phyloP scores from a whole-genome alignment of 1,140 invertebrate species.

The Drosophila sproati region DNA sequence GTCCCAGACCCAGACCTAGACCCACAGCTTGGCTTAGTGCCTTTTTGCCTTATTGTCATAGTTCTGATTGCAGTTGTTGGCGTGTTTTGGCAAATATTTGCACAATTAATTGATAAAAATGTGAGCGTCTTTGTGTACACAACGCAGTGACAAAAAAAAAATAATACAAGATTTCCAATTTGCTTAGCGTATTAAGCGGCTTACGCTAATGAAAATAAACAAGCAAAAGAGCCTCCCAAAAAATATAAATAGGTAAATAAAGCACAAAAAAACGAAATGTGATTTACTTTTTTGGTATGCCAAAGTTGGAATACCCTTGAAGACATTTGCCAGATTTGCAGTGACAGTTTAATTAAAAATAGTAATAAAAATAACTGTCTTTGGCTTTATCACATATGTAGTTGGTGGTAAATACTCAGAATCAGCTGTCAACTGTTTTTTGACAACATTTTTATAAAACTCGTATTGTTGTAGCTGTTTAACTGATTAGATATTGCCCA shows the following conservation, averaged over 20 bases:
- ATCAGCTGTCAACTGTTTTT: conserved; percentile 6
- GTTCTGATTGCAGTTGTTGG: neutral
- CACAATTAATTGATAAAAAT: conserved; percentile 74
- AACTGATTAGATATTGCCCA: conserved; percentile 7
- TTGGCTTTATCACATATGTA: neutral
- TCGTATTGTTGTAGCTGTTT: neutral
- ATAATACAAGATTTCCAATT: conserved; percentile 65
- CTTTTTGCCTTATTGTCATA: neutral
- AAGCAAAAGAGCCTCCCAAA: conserved; percentile 4
- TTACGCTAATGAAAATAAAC: conserved; percentile 67
- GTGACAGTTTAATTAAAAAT: too few relatives aligned
- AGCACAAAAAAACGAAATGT: neutral
- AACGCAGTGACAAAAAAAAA: conserved; percentile 44
- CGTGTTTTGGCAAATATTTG: conserved; percentile 63
- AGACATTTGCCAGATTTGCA: too few relatives aligned
- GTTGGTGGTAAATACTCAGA: neutral
- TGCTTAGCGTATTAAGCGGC: conserved; percentile 66
- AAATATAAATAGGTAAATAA: neutral
- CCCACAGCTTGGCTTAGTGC: too few relatives aligned
- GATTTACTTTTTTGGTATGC: conserved; percentile 6
- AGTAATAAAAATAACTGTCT: neutral
- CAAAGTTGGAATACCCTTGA: neutral
- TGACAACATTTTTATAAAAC: conserved; percentile 2
- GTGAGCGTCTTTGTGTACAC: conserved; percentile 26
- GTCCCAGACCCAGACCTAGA: too few relatives aligned